Conservation (phyloP, 2,888 invertebrate species). For the Octonoba sinensis region DNA sequence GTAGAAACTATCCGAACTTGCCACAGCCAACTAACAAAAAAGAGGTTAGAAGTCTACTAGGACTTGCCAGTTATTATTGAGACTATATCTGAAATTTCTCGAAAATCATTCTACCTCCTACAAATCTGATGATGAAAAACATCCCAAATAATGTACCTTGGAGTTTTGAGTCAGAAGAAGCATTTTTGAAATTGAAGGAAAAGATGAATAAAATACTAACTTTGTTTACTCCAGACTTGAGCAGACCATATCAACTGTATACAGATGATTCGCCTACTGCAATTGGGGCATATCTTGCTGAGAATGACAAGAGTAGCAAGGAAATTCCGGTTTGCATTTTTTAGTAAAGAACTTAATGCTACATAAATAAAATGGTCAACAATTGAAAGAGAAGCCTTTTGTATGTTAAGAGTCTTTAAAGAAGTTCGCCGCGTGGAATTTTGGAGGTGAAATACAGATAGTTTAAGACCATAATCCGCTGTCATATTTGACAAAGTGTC, state of each 20-base stretch:
- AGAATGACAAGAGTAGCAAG: neutral
- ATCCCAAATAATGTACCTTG: neutral
- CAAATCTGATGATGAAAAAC: neutral
- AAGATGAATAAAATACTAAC: neutral
- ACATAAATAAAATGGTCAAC: constrained; percentile 4
- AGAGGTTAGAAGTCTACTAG: neutral
- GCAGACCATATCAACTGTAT: neutral
- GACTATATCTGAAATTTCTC: constrained; percentile 1
- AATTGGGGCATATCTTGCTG: neutral
- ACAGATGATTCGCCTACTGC: neutral
- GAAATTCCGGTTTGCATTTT: constrained; percentile 2
- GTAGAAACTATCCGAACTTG: neutral
- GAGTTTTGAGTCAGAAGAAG: neutral
- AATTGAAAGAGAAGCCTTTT: constrained; percentile 6
- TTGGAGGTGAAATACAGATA: neutral
- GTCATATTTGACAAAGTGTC: neutral
- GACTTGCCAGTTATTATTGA: neutral
- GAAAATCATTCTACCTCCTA: neutral
- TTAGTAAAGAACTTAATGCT: constrained; percentile 4
- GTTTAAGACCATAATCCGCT: constrained; percentile 14
- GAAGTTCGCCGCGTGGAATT: constrained; percentile 25
- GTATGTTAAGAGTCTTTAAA: neutral
- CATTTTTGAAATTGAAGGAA: neutral
- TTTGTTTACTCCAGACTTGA: neutral
- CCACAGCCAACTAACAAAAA: neutral